Percentiles rank a stretch among this genome's conserved stretches.
phyloP scores from a whole-genome alignment of 2,113 vertebrate species.

The Callipepla californica region DNA sequence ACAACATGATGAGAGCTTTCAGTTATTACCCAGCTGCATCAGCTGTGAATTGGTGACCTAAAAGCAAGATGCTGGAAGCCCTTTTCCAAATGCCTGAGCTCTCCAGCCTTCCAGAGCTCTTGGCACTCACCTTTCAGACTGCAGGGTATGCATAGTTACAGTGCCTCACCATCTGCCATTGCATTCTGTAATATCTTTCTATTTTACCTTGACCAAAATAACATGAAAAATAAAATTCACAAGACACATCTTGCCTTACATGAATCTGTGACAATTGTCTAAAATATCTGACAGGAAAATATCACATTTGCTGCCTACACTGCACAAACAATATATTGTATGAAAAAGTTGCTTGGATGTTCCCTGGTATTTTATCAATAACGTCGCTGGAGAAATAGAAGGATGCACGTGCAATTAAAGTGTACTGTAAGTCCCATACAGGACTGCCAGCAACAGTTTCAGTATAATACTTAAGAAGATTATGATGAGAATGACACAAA shows the following conservation, averaged over 20 bases:
- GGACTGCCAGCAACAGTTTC: neutral
- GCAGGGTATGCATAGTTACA: neutral
- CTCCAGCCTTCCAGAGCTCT: neutral
- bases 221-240: neutral
- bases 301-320: neutral
- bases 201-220: neutral
- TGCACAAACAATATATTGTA: neutral
- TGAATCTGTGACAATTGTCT: neutral
- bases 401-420: neutral
- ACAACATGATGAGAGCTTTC: fast-evolving
- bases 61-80: neutral
- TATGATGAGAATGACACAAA: neutral
- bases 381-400: neutral
- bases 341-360: neutral
- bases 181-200: neutral
- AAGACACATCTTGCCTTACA: fast-evolving
- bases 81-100: neutral
- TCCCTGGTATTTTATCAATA: neutral
- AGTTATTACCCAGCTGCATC: neutral
- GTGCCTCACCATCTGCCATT: neutral
- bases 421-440: neutral
- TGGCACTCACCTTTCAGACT: neutral
- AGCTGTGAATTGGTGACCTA: neutral
- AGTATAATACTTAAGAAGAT: neutral
- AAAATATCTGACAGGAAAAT: fast-evolving